Conservation (phyloP, 2,113 vertebrate species). For the Rhinogobius similis region DNA sequence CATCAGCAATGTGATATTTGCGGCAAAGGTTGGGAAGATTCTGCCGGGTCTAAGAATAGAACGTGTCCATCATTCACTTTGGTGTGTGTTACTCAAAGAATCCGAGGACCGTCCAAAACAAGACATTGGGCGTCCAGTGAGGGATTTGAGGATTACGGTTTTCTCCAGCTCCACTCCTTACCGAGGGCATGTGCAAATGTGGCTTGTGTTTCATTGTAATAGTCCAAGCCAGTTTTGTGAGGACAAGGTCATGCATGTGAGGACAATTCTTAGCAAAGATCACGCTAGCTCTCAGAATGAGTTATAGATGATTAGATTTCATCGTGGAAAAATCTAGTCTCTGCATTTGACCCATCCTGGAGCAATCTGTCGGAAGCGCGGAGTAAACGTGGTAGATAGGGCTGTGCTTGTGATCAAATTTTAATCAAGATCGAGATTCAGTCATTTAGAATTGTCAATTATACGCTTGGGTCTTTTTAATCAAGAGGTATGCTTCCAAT, state of each 20-base stretch:
- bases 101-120: slow-evolving; percentile 72
- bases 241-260: slow-evolving; percentile 65
- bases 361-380: neutral
- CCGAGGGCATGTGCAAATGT: slow-evolving; percentile 61
- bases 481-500: too few species aligned
- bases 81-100: slow-evolving; percentile 81
- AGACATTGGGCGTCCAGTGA: slow-evolving; percentile 66
- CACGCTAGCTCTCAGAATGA: neutral
- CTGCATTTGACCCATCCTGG: neutral
- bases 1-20: slow-evolving; percentile 82
- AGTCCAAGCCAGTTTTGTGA: slow-evolving; percentile 66
- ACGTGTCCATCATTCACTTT: slow-evolving; percentile 68
- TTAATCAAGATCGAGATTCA: too few species aligned
- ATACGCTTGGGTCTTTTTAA: too few species aligned
- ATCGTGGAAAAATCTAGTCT: neutral
- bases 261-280: slow-evolving; percentile 29
- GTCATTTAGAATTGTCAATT: too few species aligned
- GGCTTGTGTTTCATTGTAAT: slow-evolving; percentile 72
- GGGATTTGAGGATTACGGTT: slow-evolving; percentile 70
- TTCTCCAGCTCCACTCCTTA: slow-evolving; percentile 50
- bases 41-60: slow-evolving; percentile 78
- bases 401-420: too few species aligned
- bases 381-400: neutral
- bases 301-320: neutral
- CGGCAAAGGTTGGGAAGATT: slow-evolving; percentile 79